Conservation (phyloP, 2,797 vertebrate species). For the Lophius americanus region DNA sequence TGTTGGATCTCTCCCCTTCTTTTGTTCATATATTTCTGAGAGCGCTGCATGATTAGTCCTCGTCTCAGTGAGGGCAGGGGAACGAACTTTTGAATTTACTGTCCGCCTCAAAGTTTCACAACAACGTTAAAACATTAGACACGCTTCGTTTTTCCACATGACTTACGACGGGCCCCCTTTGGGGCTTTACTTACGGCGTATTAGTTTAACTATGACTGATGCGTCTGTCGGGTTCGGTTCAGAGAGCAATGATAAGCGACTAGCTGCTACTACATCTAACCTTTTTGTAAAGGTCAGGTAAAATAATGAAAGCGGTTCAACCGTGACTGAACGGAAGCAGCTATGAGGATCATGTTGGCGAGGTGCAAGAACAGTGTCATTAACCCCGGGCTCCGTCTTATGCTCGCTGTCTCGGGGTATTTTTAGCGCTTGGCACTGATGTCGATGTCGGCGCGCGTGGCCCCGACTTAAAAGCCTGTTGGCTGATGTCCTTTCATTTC, state of each 20-base stretch:
- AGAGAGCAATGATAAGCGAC: conserved; percentile 59
- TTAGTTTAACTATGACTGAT: conserved; percentile 56
- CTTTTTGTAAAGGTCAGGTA: conserved; percentile 76
- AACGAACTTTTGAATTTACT: neutral
- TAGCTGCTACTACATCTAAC: conserved; percentile 59
- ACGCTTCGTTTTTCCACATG: conserved; percentile 11
- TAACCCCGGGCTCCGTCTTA: conserved; percentile 44
- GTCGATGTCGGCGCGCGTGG: conserved; percentile 13
- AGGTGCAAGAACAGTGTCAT: conserved; percentile 43
- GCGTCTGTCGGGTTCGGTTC: conserved; percentile 45
- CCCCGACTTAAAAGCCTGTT: conserved; percentile 12
- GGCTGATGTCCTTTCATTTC: conserved; percentile 12
- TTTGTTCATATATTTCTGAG: too few species aligned
- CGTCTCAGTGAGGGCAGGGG: too few species aligned
- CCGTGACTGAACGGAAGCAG: conserved; percentile 64
- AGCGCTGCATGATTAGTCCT: too few species aligned
- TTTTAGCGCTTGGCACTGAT: conserved; percentile 18
- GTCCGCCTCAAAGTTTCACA: neutral
- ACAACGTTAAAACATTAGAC: conserved; percentile 5
- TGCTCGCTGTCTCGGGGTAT: conserved; percentile 2
- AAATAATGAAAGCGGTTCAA: conserved; percentile 73
- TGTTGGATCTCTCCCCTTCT: too few species aligned
- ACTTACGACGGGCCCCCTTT: conserved; percentile 22
- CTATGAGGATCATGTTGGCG: conserved; percentile 49
- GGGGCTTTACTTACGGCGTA: conserved; percentile 43